Conservation (phyloP, 2,888 invertebrate genomes). For the Meandrusa payeni region DNA sequence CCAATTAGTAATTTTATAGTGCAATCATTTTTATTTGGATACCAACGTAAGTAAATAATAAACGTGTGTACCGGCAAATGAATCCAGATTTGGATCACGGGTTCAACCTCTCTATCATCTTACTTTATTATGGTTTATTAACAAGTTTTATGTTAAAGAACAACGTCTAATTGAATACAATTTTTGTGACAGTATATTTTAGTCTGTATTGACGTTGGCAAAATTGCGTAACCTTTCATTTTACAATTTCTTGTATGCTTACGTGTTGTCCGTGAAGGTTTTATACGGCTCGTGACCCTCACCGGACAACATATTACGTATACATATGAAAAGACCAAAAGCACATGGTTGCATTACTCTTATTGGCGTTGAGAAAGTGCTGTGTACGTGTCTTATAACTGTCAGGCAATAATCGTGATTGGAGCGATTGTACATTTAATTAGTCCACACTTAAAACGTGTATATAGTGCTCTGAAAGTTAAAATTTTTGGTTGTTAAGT, state of each 20-base stretch:
- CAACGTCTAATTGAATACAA: slow-evolving; percentile 4
- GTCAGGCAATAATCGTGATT: slow-evolving; percentile 30
- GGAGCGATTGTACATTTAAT: slow-evolving; percentile 21
- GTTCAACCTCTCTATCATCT: slow-evolving; percentile 30
- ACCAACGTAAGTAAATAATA: slow-evolving; percentile 60
- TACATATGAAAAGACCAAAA: slow-evolving; percentile 42
- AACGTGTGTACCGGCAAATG: slow-evolving; percentile 53
- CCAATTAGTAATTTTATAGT: slow-evolving; percentile 44
- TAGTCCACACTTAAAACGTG: slow-evolving; percentile 19
- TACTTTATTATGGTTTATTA: slow-evolving; percentile 9
- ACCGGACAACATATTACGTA: slow-evolving; percentile 41
- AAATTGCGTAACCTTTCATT: slow-evolving; percentile 79
- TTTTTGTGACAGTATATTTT: slow-evolving; percentile 17
- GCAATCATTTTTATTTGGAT: slow-evolving; percentile 47
- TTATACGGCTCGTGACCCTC: slow-evolving; percentile 71
- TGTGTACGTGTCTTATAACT: slow-evolving; percentile 39
- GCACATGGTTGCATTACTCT: slow-evolving; percentile 42
- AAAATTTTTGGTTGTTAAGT: background rate
- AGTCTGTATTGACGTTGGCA: slow-evolving; percentile 47
- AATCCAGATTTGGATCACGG: slow-evolving; percentile 56
- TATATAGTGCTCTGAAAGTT: background rate
- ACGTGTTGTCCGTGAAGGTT: slow-evolving; percentile 78
- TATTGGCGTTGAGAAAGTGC: slow-evolving; percentile 32
- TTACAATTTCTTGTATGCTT: slow-evolving; percentile 69
- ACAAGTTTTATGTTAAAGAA: background rate